phyloP scores from a whole-genome alignment of 2,888 invertebrate genomes.

The Subacronicta megacephala region DNA sequence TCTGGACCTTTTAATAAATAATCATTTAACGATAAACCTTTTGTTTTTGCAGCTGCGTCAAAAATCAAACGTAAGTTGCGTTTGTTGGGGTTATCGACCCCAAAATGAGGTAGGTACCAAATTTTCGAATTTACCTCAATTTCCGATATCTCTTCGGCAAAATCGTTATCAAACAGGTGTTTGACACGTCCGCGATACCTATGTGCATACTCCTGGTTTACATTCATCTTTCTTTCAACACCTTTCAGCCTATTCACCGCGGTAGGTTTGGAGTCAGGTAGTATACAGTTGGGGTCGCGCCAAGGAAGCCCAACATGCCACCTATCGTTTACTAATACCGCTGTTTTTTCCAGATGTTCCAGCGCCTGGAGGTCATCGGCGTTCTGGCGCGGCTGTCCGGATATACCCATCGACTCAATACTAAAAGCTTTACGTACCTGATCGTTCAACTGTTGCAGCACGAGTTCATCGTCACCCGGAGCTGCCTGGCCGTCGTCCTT shows the following conservation, averaged over 20 bases:
- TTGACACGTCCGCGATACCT: neutral
- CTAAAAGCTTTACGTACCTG: too few relatives aligned
- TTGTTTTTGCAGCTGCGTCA: neutral
- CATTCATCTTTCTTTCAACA: neutral
- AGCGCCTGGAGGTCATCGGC: too few relatives aligned
- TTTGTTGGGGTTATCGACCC: neutral
- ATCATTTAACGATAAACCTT: neutral
- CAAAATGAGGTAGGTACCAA: conserved; percentile 3
- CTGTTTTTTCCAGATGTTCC: too few relatives aligned
- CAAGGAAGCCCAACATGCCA: conserved; percentile 1
- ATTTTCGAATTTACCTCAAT: neutral
- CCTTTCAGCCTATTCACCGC: neutral
- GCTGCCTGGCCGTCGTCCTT: too few relatives aligned
- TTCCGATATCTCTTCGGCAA: neutral
- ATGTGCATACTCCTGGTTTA: neutral
- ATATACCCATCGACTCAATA: too few relatives aligned
- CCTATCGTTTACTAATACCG: too few relatives aligned
- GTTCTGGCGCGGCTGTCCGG: too few relatives aligned
- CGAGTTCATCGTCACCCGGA: too few relatives aligned
- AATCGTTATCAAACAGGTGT: neutral
- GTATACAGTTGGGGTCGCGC: neutral
- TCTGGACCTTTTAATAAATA: neutral
- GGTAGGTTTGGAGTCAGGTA: neutral
- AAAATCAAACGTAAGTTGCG: neutral
- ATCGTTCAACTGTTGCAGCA: too few relatives aligned